Base-by-base conservation (phyloP, 2,797 vertebrate species). In the Heterohyrax brucei region DNA sequence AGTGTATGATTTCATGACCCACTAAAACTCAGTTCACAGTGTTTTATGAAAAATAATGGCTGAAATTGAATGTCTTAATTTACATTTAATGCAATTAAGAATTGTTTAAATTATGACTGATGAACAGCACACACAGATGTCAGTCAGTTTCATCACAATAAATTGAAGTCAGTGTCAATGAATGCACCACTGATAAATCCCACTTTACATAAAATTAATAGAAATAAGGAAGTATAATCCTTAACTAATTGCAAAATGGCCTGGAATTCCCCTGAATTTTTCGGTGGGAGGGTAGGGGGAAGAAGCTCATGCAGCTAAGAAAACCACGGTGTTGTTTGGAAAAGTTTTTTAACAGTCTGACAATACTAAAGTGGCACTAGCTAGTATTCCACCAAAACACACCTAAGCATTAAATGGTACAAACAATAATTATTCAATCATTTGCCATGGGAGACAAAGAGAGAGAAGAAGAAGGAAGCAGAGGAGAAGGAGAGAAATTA, bases 11-110 rank as follows among this genome's bases (percentile, higher is more conserved):
- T 98, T 98, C 95, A 94, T 99, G 99, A 99, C 99, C 99, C 99
- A 98, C 99, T 99, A 99, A 99, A 99, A 99, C 99, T 99, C 99
- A 99, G 99, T 99, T 99, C 99, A 99, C 99, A 99, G 98, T 99
- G 98, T 99, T 99, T 99, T 99, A 99, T 99, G 99, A 99, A 99
- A 99, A 99, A 99, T 99, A 99, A 99, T 99, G 99, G 99, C 99
- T 99, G 98, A 99, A 99, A 99, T 99, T 99, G 99, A 99, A 99
- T 99, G 99, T 99, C 99, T 99, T 99, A 99, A 99, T 99, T 99
- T 99, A 99, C 99, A 99, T 99, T 99, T 99, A 99, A 99, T 99
- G 99, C 98, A 99, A 99, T 99, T 99, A 99, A 99, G 99, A 99
- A 98, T 99, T 99, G 99, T 99, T 99, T 99, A 99, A 99, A 99